Evolutionary conservation across 1,140 invertebrate species (phyloP).

Genomic region (Lanistes nyassanus): DNA sequence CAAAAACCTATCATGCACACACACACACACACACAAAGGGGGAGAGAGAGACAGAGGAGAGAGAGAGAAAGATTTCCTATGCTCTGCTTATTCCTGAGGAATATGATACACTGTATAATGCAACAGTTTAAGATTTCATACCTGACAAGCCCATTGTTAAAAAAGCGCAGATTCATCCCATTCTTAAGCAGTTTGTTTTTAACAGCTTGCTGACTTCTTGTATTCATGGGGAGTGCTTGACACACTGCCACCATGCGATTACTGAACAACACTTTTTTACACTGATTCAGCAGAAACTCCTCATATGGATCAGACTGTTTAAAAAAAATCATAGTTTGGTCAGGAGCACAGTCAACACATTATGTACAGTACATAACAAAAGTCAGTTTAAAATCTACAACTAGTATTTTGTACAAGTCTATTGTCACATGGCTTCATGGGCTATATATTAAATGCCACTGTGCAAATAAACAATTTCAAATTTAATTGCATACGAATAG

Average conservation of each 20-base stretch:
- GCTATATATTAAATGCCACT: no score
- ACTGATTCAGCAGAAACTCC: conserved; percentile 20
- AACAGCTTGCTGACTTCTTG: conserved; percentile 5
- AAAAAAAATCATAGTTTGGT: not conserved
- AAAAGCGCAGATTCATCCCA: conserved; percentile 21
- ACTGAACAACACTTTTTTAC: conserved; percentile 25
- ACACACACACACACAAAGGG: no score
- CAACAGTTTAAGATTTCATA: not conserved
- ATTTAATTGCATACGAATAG: no score
- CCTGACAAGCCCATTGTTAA: conserved; percentile 23
- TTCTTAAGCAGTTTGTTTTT: conserved; percentile 26
- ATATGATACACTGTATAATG: not conserved
- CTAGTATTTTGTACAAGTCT: no score
- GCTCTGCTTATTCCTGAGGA: no score
- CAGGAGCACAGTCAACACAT: not conserved
- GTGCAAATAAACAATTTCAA: no score
- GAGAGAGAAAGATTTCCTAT: no score
- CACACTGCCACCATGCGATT: conserved; percentile 30
- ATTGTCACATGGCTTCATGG: no score
- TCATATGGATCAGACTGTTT: conserved; percentile 24
- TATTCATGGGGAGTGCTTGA: conserved; percentile 23
- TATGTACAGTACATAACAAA: not conserved
- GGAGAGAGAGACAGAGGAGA: no score
- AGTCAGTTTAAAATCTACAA: not conserved
- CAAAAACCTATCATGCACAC: no score